Conservation (phyloP, 2,113 vertebrate species). For the Andinoacara biseriatus region DNA sequence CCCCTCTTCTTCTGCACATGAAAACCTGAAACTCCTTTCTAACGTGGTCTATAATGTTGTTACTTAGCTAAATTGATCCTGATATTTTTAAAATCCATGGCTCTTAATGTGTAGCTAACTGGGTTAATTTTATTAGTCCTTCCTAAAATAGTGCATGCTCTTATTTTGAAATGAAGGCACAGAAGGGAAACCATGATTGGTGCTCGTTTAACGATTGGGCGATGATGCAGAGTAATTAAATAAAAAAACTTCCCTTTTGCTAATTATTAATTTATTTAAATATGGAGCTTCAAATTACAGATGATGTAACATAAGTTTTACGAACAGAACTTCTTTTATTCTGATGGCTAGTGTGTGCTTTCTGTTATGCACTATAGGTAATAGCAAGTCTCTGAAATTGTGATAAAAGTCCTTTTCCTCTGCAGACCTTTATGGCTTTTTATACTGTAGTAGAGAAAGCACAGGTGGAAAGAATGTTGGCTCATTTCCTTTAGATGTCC, state of each 20-base stretch:
- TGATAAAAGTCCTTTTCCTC: not conserved
- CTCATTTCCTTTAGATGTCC: not conserved
- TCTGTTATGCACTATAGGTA: not conserved
- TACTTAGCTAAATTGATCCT: not conserved
- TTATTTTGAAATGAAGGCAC: not conserved
- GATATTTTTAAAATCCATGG: not conserved
- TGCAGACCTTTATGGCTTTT: not conserved
- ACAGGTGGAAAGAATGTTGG: not conserved
- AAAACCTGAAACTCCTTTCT: constrained; percentile 19
- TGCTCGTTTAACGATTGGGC: not conserved
- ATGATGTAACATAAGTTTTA: not conserved
- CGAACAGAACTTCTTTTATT: not conserved
- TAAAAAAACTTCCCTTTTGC: not conserved
- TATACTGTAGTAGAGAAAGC: not conserved
- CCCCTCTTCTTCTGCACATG: not conserved
- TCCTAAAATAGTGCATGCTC: not conserved
- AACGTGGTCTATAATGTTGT: not conserved
- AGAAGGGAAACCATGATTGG: not conserved
- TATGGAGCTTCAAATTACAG: not conserved
- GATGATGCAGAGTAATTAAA: not conserved
- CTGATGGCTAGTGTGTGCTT: not conserved
- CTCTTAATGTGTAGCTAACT: not conserved
- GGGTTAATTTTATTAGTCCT: not conserved
- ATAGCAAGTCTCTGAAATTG: not conserved
- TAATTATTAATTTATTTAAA: not conserved